phyloP scores from a whole-genome alignment of 2,113 vertebrate genomes.

The Mesocricetus auratus region DNA sequence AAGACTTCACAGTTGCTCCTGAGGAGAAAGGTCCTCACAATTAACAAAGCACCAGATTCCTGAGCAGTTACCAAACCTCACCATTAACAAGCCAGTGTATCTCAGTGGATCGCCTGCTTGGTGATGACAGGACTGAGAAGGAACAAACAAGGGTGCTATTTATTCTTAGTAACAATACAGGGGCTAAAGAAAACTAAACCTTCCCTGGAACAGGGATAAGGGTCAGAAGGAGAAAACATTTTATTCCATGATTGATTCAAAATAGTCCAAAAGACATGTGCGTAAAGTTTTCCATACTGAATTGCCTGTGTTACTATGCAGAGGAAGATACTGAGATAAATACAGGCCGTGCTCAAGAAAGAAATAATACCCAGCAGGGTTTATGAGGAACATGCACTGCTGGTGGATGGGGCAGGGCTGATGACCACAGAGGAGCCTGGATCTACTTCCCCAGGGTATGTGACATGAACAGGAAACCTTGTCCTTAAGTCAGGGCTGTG shows the following conservation, averaged over 20 bases:
- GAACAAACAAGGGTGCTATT: background rate
- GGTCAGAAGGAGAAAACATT: background rate
- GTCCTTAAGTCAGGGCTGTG: background rate
- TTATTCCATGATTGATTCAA: background rate
- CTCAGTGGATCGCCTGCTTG: background rate
- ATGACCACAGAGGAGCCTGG: background rate
- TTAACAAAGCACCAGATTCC: slow-evolving; percentile 59
- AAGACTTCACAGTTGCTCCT: slow-evolving; percentile 47
- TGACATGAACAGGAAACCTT: background rate
- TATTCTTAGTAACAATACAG: background rate
- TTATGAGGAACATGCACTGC: background rate
- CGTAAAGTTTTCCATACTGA: background rate
- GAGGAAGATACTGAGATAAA: background rate
- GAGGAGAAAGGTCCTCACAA: background rate
- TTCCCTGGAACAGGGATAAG: background rate
- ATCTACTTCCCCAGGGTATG: background rate
- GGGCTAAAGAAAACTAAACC: background rate
- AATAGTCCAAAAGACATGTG: background rate
- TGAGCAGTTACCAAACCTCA: background rate
- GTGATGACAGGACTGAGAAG: background rate
- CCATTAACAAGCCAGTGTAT: background rate
- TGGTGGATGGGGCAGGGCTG: background rate
- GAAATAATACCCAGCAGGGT: background rate
- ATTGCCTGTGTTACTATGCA: background rate
- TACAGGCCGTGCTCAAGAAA: background rate